These are phyloP conservation scores for Cataglyphis cursor DNA, from an alignment of 2,888 invertebrate genomes.

Conservation along the genomic window DNA sequence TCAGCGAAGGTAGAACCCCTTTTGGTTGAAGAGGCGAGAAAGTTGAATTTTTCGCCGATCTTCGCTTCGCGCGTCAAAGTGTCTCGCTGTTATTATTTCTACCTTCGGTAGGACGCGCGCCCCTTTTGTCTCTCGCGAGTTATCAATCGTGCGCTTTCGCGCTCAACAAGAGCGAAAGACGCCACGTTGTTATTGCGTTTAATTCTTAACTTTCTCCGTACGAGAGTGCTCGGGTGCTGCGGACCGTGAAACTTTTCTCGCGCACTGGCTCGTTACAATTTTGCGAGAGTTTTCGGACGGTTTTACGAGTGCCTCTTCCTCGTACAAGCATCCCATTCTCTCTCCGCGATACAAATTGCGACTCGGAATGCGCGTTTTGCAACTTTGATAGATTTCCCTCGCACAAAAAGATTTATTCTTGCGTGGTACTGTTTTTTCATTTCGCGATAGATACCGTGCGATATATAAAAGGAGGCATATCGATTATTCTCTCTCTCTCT, in stretches of 20 bases:
- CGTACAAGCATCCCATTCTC: not conserved
- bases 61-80: slow-evolving; percentile 35
- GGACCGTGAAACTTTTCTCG: not conserved
- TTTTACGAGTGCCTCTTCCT: not conserved
- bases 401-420: not conserved
- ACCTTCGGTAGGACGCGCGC: slow-evolving; percentile 16
- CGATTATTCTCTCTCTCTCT: not conserved
- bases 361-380: not conserved
- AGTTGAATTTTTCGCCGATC: slow-evolving; percentile 65
- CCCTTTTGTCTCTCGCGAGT: slow-evolving; percentile 14
- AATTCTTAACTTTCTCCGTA: slow-evolving; percentile 33
- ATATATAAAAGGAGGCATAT: not conserved
- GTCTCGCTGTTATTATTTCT: slow-evolving; percentile 37
- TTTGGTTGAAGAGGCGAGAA: slow-evolving; percentile 57
- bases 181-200: slow-evolving; percentile 2
- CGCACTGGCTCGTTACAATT: not conserved
- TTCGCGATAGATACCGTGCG: not conserved
- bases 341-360: not conserved
- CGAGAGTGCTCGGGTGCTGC: not conserved
- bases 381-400: not conserved
- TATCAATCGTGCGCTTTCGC: slow-evolving; percentile 33
- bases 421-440: not conserved
- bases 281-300: slow-evolving; percentile 19
- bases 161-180: not conserved
- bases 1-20: slow-evolving; percentile 63